Evolutionary conservation across 2,888 invertebrate genomes (phyloP), one percentile per base, ranked within the genome.

Genomic region (Rhingia rostrata): DNA sequence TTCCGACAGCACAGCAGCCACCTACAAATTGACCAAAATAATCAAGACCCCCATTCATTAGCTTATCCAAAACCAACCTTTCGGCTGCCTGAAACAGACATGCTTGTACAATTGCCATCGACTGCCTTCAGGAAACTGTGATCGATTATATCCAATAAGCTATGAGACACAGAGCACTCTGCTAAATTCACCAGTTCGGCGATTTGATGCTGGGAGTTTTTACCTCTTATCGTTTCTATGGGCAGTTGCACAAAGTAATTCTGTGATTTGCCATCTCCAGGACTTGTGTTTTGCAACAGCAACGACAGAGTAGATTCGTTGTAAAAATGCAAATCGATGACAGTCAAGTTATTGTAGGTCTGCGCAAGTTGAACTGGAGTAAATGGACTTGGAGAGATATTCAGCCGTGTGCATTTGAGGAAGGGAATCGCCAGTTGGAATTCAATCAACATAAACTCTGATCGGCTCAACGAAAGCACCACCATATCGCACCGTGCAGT

Each of bases 81-180:
- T 79, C 94, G 91, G 70, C 95, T 94, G 0, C 98, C 97, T 53
- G 97, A 97, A 3, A 98, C 97, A 1, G 97, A 95, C 88, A 98
- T 93, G 83, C 93, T 92, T 75, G 93, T 93, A 3, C 94, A 94
- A 86, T 93, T 92, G 87, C 94, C 94, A 81, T 95, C 95, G 7
- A 96, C 91, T 6, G 93, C 91, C 88, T 94, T 94, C 60, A 93
- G 93, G 67, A 92, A 91, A 64, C 92, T 92, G 49, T 92, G 91
- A 75, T 93, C 93, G 47, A 94, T 88, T 58, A 93, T 89, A 78
- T 93, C 92, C 32, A 93, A 88, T 12, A 91, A 93, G 73, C 93
- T 93, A 88, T 94, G 93, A 56, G 92, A 92, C 4, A 89, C 69
- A 9, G 88, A 78, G 6, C 61, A 39, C 41, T 89, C 89, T 3